Percentiles rank a stretch among this genome's conserved stretches.
phyloP scores from a whole-genome alignment of 1,140 invertebrate species.

The Danaus melanippus region DNA sequence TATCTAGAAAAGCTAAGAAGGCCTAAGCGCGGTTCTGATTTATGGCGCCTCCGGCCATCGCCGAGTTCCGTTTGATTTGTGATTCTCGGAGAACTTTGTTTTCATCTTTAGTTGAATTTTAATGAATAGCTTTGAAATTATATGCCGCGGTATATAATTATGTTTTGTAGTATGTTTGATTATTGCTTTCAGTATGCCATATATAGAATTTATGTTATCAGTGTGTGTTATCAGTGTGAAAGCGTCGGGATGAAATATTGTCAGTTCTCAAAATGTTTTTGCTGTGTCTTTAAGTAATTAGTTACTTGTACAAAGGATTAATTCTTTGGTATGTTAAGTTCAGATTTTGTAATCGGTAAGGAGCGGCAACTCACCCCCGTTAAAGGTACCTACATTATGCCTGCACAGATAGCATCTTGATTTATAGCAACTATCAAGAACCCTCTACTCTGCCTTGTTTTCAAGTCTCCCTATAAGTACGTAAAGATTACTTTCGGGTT shows the following conservation, averaged over 20 bases:
- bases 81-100: slow-evolving; percentile 53
- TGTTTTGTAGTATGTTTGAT: slow-evolving; percentile 46
- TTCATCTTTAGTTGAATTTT: slow-evolving; percentile 68
- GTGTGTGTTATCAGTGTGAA: slow-evolving; percentile 4
- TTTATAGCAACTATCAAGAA: slow-evolving; percentile 57
- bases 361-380: slow-evolving; percentile 41
- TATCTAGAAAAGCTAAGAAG: slow-evolving; percentile 72
- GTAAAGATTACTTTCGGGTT: no score
- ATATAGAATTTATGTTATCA: slow-evolving; percentile 32
- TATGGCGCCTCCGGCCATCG: slow-evolving; percentile 54
- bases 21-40: slow-evolving; percentile 65
- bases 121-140: slow-evolving; percentile 65
- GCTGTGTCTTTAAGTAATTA: no score
- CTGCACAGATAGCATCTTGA: slow-evolving; percentile 59
- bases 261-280: no score
- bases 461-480: no score
- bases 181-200: slow-evolving; percentile 54
- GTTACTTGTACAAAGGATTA: slow-evolving; percentile 8
- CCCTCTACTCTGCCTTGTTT: slow-evolving; percentile 12
- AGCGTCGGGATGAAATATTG: neutral
- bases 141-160: slow-evolving; percentile 56
- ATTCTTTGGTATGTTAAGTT: slow-evolving; percentile 11
- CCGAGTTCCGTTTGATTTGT: slow-evolving; percentile 62
- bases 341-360: slow-evolving; percentile 14
- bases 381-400: slow-evolving; percentile 28